A percentile compares a stretch with the other conserved stretches of the same genome.
Conservation (phyloP, 2,113 vertebrate species). For the Protobothrops flavoviridis region DNA sequence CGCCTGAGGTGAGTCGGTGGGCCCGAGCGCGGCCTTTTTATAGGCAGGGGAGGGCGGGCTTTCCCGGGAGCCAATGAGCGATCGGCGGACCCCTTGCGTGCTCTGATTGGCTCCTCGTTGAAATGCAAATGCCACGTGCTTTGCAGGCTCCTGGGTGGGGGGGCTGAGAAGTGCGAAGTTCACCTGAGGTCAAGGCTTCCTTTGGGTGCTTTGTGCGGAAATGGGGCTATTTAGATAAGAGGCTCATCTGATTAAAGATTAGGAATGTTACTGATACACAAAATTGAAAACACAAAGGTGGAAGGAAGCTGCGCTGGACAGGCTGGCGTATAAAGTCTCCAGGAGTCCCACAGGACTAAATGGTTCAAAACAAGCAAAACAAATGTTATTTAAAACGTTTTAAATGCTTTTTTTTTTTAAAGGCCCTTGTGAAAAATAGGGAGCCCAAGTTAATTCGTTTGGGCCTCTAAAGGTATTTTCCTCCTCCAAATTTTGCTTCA, state of each 20-base stretch:
- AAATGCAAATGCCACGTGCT: neutral
- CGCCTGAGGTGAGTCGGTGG: neutral
- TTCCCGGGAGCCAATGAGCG: neutral
- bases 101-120: neutral
- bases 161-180: neutral
- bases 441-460: neutral
- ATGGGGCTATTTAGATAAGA: neutral
- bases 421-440: neutral
- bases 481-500: neutral
- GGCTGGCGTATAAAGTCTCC: neutral
- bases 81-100: neutral
- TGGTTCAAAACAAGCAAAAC: neutral
- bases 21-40: neutral
- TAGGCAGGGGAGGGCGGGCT: neutral
- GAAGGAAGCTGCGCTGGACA: neutral
- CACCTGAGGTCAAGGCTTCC: neutral
- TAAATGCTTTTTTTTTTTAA: neutral
- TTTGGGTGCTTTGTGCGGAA: too few relatives aligned
- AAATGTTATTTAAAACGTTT: neutral
- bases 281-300: neutral
- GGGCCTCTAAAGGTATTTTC: neutral
- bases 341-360: neutral
- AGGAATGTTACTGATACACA: neutral
- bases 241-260: neutral
- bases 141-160: rapidly evolving